Conservation (phyloP, 2,888 invertebrate genomes). For the Actias luna region DNA sequence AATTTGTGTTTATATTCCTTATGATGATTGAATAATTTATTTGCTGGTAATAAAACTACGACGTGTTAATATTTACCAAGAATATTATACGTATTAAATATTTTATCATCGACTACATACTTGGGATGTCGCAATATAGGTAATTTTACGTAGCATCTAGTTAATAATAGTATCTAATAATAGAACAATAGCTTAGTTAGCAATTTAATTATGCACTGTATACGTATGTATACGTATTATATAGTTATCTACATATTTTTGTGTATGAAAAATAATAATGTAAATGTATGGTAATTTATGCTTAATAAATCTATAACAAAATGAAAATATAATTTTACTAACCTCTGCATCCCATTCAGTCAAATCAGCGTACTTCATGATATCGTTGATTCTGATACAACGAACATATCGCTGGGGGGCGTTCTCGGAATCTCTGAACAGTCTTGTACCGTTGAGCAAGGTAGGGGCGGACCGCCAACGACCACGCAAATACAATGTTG, state of each 20-base stretch:
- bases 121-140: background rate
- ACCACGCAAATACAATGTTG: slow-evolving; percentile 62
- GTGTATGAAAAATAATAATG: background rate
- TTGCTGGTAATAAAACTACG: background rate
- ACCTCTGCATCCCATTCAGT: slow-evolving; percentile 69
- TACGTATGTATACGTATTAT: background rate
- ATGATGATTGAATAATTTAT: slow-evolving; percentile 34
- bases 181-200: background rate
- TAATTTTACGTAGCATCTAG: background rate
- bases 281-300: background rate
- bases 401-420: slow-evolving; percentile 46
- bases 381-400: slow-evolving; percentile 71
- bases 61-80: slow-evolving; percentile 2
- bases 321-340: slow-evolving; percentile 20
- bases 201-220: background rate
- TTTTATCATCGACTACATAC: background rate
- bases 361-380: slow-evolving; percentile 62
- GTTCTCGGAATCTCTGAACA: slow-evolving; percentile 47
- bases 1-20: slow-evolving; percentile 61
- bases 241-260: background rate
- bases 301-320: slow-evolving; percentile 10
- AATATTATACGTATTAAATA: background rate
- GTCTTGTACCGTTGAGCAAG: slow-evolving; percentile 62
- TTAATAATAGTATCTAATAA: background rate
- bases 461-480: slow-evolving; percentile 72